A percentile compares a stretch with the other conserved stretches of the same genome.
These are phyloP conservation scores for Meganola albula DNA, from an alignment of 2,888 invertebrate species.

Conservation along the genomic window DNA sequence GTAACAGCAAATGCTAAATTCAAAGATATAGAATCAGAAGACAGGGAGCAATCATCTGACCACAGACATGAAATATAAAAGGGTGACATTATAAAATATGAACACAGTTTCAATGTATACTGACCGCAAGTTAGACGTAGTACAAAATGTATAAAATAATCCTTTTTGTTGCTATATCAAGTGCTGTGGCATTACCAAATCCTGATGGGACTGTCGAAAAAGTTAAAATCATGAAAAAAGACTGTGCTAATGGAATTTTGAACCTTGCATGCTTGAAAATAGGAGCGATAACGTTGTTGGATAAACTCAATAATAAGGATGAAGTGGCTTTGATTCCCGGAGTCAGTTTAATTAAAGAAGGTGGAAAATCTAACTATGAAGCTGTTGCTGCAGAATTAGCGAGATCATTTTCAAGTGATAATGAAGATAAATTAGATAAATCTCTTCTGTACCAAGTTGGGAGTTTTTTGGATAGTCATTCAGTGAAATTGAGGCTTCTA, in stretches of 20 bases:
- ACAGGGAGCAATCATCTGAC: conserved; percentile 50
- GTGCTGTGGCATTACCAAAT: conserved; percentile 40
- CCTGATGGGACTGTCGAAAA: conserved; percentile 35
- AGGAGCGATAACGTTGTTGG: conserved; percentile 44
- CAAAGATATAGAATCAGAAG: conserved; percentile 33
- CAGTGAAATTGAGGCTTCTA: conserved; percentile 82
- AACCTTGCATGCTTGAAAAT: conserved; percentile 48
- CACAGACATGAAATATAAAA: conserved; percentile 59
- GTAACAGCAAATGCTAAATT: conserved; percentile 16
- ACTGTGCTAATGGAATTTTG: conserved; percentile 45
- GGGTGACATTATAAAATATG: conserved; percentile 37
- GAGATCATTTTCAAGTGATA: conserved; percentile 82
- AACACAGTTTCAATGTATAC: conserved; percentile 37
- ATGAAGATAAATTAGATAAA: conserved; percentile 83
- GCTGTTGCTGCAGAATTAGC: conserved; percentile 79
- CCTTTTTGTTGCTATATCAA: conserved; percentile 26
- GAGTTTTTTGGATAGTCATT: conserved; percentile 82
- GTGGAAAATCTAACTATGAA: conserved; percentile 77
- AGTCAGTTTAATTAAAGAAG: conserved; percentile 82
- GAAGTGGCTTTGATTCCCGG: conserved; percentile 44
- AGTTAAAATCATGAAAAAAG: conserved; percentile 37
- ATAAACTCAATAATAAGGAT: conserved; percentile 44
- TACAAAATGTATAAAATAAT: conserved; percentile 42
- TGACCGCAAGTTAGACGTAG: conserved; percentile 36
- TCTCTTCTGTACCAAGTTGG: conserved; percentile 82